Evolutionary conservation across 2,797 vertebrate genomes (phyloP).

Genomic region (Dallia pectoralis): DNA sequence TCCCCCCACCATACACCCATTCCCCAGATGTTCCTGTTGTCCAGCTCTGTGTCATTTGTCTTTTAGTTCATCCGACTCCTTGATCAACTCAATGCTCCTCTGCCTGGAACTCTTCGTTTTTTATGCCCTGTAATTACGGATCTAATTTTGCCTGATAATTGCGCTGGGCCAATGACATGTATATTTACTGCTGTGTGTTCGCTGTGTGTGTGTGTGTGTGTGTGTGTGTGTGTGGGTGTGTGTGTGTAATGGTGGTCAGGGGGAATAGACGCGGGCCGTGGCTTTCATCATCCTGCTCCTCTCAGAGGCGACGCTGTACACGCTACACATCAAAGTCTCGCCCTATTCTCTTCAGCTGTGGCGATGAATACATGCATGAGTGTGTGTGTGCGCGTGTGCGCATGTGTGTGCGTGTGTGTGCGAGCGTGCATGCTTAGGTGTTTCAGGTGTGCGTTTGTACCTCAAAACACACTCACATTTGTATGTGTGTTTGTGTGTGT

Average conservation of each 20-base stretch:
- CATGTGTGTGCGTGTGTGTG: not conserved
- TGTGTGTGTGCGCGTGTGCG: conserved; percentile 32
- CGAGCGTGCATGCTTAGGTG: conserved; percentile 36
- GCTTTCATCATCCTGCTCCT: conserved; percentile 87
- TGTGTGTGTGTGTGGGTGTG: conserved; percentile 38
- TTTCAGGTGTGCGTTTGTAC: conserved; percentile 43
- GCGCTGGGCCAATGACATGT: conserved; percentile 98
- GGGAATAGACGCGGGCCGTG: conserved; percentile 75
- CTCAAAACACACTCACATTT: conserved; percentile 37
- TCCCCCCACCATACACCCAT: conserved; percentile 38
- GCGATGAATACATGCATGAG: conserved; percentile 90
- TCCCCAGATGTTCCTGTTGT: conserved; percentile 40
- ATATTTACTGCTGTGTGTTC: conserved; percentile 90
- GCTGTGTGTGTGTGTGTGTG: no score
- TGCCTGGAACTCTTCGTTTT: conserved; percentile 96
- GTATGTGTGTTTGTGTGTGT: conserved; percentile 19
- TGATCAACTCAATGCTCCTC: conserved; percentile 75
- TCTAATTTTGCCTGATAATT: conserved; percentile 99
- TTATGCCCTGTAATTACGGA: conserved; percentile 98
- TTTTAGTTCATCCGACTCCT: conserved; percentile 54
- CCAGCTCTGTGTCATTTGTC: conserved; percentile 48
- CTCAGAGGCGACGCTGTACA: conserved; percentile 73
- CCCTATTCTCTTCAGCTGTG: conserved; percentile 61
- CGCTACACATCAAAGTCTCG: conserved; percentile 81
- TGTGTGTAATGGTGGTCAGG: conserved; percentile 79